Evolutionary conservation across 64 coral and sea anemone genomes (phyloP).

Genomic region (Montipora efflorescens): DNA sequence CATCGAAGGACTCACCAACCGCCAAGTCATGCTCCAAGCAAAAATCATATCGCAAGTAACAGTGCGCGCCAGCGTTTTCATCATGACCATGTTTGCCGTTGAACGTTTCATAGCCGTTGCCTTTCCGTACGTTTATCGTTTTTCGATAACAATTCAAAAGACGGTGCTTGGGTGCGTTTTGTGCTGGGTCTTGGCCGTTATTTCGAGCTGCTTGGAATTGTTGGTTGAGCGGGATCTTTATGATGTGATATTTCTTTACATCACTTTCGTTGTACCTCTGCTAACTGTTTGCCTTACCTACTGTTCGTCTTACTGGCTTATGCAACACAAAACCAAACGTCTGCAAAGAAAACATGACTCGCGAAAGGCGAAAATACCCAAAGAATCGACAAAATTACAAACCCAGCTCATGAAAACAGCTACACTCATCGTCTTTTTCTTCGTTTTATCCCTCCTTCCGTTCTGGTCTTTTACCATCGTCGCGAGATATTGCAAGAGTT

Average conservation of each 20-base stretch:
- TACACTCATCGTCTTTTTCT: conserved; percentile 20
- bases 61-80: conserved; percentile 37
- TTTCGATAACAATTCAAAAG: conserved; percentile 25
- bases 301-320: not conserved
- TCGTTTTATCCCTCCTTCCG: conserved; percentile 44
- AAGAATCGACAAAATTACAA: conserved; percentile 27
- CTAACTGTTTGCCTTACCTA: conserved; percentile 16
- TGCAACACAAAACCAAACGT: not conserved
- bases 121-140: conserved; percentile 57
- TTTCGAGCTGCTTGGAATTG: conserved; percentile 42
- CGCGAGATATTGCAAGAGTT: conserved; percentile 21
- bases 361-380: conserved; percentile 8
- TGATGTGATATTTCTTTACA: conserved; percentile 29
- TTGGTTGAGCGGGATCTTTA: conserved; percentile 12
- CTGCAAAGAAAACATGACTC: not conserved
- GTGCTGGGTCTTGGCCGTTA: conserved; percentile 22
- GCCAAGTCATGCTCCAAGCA: conserved; percentile 20
- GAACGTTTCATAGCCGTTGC: conserved; percentile 64
- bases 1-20: conserved; percentile 3
- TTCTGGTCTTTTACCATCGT: conserved; percentile 32
- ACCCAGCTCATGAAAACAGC: conserved; percentile 40
- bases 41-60: conserved; percentile 66
- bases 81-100: conserved; percentile 45
- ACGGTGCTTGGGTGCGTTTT: not conserved
- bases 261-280: conserved; percentile 45